Evolutionary conservation across 2,113 vertebrate species (phyloP), one percentile per base, ranked within the genome.

Genomic region (Cricetomys ansorgei): DNA sequence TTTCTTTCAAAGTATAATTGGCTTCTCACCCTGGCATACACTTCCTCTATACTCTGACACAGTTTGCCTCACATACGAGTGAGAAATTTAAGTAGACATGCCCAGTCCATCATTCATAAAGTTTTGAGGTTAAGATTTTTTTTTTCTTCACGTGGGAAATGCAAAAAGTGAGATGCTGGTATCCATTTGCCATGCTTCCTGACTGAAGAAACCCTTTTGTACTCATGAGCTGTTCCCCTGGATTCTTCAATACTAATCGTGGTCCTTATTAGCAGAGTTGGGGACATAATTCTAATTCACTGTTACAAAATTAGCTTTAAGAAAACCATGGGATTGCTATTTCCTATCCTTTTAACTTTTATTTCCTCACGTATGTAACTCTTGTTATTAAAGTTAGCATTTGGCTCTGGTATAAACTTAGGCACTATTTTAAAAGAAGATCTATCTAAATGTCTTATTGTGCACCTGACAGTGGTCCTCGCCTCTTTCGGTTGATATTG

Each of bases 101-200:
- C 12, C 21, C 8, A 79, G 17, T 83, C 21, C 9, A 8, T n/a
- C 62, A 57, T 3, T 84, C 0, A 13, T 53, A 43, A 67, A 7
- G 29, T 94, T 92, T 57, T 75, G 34, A 88, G 27, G 59, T n/a
- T 87, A 1, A 50, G 7, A 5, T 53, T 62, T 91, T 84, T 89
- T 31, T 95, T 95, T 69, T 81, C 64, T 69, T 81, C 64, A 69
- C 45, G 45, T n/a, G 17, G 53, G 85, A 94, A 90, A 81, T 69
- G 0, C 12, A 45, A 83, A 94, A 64, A 23, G 13, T 55, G 15
- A 91, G 15, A 64, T 21, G 25, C 57, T 65, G 67, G 0, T 64
- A 34, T 67, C 43, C 3, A 4, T 23, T 72, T 83, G 7, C 1
- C 19, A 7, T 75, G 15, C 27, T 84, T 83, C 64, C 84, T 88